Percentiles rank a stretch among this genome's conserved stretches.
Conservation (phyloP, 2,888 invertebrate genomes). For the Epirrita christyi region DNA sequence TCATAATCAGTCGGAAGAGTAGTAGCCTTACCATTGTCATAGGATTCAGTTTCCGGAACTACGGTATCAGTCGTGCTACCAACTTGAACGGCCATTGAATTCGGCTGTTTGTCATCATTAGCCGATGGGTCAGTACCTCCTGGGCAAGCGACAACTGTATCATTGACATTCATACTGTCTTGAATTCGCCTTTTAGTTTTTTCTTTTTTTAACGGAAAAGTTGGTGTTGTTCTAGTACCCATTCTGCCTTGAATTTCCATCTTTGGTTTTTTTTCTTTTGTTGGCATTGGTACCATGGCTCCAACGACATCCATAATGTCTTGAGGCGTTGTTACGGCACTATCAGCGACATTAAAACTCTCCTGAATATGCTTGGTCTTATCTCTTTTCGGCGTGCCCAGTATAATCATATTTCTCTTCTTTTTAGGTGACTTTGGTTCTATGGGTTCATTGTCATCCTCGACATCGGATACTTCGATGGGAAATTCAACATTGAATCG, state of each 20-base stretch:
- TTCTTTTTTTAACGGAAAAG: slow-evolving; percentile 1
- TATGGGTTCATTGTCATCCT: slow-evolving; percentile 40
- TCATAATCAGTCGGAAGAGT: too few relatives aligned
- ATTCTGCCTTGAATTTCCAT: neutral
- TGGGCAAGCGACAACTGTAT: neutral
- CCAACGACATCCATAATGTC: neutral
- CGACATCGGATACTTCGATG: slow-evolving; percentile 54
- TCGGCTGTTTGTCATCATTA: slow-evolving; percentile 22
- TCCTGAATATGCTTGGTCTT: slow-evolving; percentile 20
- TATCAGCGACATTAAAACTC: neutral
- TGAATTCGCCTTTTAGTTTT: slow-evolving; percentile 16
- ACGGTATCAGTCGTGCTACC: slow-evolving; percentile 49
- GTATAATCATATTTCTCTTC: slow-evolving; percentile 48
- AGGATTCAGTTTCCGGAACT: slow-evolving; percentile 38
- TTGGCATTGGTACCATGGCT: neutral
- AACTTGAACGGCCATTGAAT: slow-evolving; percentile 58
- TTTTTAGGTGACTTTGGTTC: slow-evolving; percentile 25
- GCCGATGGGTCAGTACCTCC: slow-evolving; percentile 9
- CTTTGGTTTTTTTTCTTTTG: neutral
- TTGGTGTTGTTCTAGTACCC: slow-evolving; percentile 5
- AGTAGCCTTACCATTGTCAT: slow-evolving; percentile 51
- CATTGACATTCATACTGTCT: slow-evolving; percentile 12
- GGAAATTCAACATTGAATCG: slow-evolving; percentile 62
- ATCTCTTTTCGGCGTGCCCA: slow-evolving; percentile 50
- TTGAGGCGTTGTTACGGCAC: neutral